Conservation (phyloP, 2,113 vertebrate species). For the Crypturellus undulatus region DNA sequence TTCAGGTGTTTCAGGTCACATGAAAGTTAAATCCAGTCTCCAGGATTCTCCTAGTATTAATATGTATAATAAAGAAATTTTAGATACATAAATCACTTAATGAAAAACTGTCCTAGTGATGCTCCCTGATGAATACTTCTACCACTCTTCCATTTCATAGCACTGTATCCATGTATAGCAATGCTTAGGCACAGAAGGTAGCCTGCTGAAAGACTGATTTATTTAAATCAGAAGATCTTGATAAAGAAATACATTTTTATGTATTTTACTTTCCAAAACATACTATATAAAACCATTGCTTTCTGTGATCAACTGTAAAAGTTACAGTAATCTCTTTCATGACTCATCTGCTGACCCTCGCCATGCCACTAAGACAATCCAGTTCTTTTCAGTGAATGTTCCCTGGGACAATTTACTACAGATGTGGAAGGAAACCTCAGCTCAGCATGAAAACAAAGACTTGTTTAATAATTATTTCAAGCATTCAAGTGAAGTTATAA, state of each 20-base stretch:
- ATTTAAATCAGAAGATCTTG: neutral
- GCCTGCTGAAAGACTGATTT: neutral
- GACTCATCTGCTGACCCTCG: neutral
- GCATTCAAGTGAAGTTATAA: conserved; percentile 17
- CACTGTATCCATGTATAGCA: neutral
- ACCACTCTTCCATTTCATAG: neutral
- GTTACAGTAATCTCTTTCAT: neutral
- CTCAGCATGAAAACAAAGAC: conserved; percentile 58
- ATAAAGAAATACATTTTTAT: neutral
- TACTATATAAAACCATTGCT: neutral
- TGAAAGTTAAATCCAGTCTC: neutral
- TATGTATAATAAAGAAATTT: neutral
- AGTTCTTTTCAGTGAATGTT: conserved; percentile 37
- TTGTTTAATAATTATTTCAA: conserved; percentile 59
- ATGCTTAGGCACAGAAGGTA: neutral
- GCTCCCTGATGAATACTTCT: neutral
- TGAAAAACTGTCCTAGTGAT: neutral
- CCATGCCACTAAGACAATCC: neutral
- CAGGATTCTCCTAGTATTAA: neutral
- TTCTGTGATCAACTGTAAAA: conserved; percentile 7
- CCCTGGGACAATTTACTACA: conserved; percentile 47
- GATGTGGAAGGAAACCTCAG: conserved; percentile 62
- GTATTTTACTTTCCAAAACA: neutral
- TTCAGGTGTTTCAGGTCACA: neutral
- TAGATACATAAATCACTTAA: neutral